Evolutionary conservation across 2,797 vertebrate genomes (phyloP), one percentile per base, ranked within the genome.

Genomic region (Salarias fasciatus): DNA sequence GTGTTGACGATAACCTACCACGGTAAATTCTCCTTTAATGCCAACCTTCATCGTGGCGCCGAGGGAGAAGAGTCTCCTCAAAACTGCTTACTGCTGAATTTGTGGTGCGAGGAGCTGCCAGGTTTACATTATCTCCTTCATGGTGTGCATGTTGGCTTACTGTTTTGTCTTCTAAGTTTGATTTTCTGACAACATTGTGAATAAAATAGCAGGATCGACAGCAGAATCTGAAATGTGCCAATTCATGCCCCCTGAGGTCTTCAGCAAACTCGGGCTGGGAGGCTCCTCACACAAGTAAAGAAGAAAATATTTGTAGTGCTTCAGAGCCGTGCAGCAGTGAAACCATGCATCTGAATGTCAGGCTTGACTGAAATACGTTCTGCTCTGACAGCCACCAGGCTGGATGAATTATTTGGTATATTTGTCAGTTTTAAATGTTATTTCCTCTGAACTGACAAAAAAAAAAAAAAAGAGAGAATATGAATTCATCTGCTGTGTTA

Each of bases 131-230:
- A 50, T 55, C 29, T 47, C 58, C 57, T 49, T 48, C 55, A 41
- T 35, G 53, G 51, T 69, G 54, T 28, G 29, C 48, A 33, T 43
- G 36, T 43, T 56, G 56, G 50, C 53, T 59, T 62, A 6, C 53
- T 59, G 48, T 82, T 75, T 63, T 61, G 51, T 70, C 45, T 55
- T 61, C 56, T 69, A 8, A 18, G 59, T 74, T 75, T 72, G 72
- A 71, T 75, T 84, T 77, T 69, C 54, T 67, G 58, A 69, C 69
- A 85, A 61, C 31, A 35, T 48, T 49, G 41, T 62, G 67, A 81
- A 69, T 41, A 31, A 69, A 75, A 77, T 66, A 37, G 35, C 8
- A 54, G 38, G 42, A 58, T 71, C 52, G 49, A 69, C 63, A 63
- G 71, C 54, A 4, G 31, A 63, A 71, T 72, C 43, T 60, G 54